Base-by-base conservation (phyloP, 2,113 vertebrate species). In the Sinocyclocheilus maitianheensis region DNA sequence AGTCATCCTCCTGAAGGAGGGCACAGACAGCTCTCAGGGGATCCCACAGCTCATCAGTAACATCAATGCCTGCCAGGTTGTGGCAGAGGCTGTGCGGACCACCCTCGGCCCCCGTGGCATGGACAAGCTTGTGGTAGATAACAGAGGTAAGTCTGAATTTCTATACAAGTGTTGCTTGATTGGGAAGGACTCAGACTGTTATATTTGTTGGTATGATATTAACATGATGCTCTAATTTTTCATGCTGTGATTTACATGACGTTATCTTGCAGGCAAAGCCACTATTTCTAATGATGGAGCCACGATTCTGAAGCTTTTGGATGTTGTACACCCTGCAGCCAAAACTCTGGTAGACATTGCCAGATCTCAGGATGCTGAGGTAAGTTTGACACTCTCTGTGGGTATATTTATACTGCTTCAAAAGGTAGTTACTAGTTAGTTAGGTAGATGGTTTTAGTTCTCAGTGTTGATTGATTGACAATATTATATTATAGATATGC, bases 261-360 rank as follows among this genome's bases (percentile, higher is more conserved):
- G 3, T 51, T 16, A 7, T 81, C 69, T 89, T 16, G 30, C 88
- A 99, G 98, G 98, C 43, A 99, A 99, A 92, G 97, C 97, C 89
- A 99, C 98, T 0, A 98, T 99, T 93, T 99, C 98, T 24, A 99
- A 99, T 0, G 98, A 99, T 69, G 98, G 98, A 0, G 98, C 98
- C 91, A 99, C 98, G 84, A 99, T 99, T 91, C 93, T 99, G 92
- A 99, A 98, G 89, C 96, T 99, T 63, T 94, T 99, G 0, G 98
- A 99, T 4, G 97, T 99, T 0, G 96, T 99, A 40, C 98, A 99
- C 77, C 98, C 98, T 0, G 98, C 98, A 0, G 98, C 97, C 0
- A 99, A 98, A 92, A 99, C 97, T 0, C 90, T 99, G 48, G 98
- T 99, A 90, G 98, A 99, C 94, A 99, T 99, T 0, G 98, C 98